A percentile compares a stretch with the other conserved stretches of the same genome.
These are phyloP conservation scores for Drosophila guanche DNA, from an alignment of 1,140 invertebrate genomes.

Conservation along the genomic window DNA sequence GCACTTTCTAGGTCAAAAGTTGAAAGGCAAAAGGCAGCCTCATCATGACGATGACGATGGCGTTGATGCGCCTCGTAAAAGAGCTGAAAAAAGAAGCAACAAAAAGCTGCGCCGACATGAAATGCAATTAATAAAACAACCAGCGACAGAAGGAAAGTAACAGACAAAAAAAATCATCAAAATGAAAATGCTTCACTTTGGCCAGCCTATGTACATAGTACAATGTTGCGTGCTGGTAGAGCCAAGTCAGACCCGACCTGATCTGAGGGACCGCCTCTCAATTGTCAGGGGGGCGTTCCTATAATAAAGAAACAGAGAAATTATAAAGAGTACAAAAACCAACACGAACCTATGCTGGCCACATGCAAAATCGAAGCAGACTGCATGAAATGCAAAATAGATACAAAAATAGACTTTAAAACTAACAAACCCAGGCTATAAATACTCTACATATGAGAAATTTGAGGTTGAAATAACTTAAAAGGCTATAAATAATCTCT, in stretches of 20 bases:
- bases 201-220: neutral
- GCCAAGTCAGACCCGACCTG: constrained; percentile 14
- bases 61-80: constrained; percentile 51
- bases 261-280: constrained; percentile 42
- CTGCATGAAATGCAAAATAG: constrained; percentile 24
- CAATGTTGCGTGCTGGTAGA: constrained; percentile 29
- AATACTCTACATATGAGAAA: too few relatives aligned
- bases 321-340: constrained; percentile 42
- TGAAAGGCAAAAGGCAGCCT: constrained; percentile 57
- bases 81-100: constrained; percentile 15
- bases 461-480: too few relatives aligned
- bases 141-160: constrained; percentile 52
- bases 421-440: too few relatives aligned
- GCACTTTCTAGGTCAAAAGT: constrained; percentile 79
- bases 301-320: constrained; percentile 48
- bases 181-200: constrained; percentile 33
- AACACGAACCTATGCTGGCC: constrained; percentile 14
- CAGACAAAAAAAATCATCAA: constrained; percentile 10
- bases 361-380: constrained; percentile 37
- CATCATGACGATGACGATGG: constrained; percentile 9
- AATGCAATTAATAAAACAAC: constrained; percentile 63
- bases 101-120: constrained; percentile 44
- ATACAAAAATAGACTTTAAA: constrained; percentile 7
- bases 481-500: too few relatives aligned
- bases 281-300: constrained; percentile 28